Evolutionary conservation across 2,113 vertebrate species (phyloP).

Genomic region (Diadophis punctatus): DNA sequence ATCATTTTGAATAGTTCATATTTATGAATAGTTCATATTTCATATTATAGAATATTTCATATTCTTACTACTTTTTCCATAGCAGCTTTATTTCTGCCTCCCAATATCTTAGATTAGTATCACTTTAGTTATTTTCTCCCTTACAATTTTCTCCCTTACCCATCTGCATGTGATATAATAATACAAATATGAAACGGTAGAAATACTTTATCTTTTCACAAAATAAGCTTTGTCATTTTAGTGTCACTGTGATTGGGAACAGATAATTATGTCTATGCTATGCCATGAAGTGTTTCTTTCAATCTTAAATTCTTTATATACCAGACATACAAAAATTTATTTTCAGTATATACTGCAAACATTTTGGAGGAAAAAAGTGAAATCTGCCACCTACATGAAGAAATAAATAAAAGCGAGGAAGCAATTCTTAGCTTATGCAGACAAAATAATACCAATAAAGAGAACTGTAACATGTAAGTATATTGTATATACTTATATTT

Average conservation of each 20-base stretch:
- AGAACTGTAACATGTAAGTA: constrained; percentile 65
- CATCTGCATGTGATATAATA: background rate
- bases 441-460: constrained; percentile 58
- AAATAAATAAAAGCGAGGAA: constrained; percentile 63
- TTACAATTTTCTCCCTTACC: background rate
- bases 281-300: background rate
- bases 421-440: constrained; percentile 62
- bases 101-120: background rate
- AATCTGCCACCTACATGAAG: constrained; percentile 60
- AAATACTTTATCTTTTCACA: background rate
- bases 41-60: background rate
- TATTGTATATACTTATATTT: constrained; percentile 11
- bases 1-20: background rate
- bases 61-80: background rate
- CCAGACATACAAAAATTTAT: constrained; percentile 22
- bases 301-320: background rate
- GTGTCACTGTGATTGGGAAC: background rate
- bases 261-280: background rate
- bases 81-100: background rate
- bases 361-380: constrained; percentile 54
- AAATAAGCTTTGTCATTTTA: background rate
- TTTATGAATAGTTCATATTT: background rate
- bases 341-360: constrained; percentile 63
- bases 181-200: background rate
- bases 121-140: background rate